These are phyloP conservation scores for Antennarius maculatus DNA, from an alignment of 2,797 vertebrate species.

Conservation along the genomic window DNA sequence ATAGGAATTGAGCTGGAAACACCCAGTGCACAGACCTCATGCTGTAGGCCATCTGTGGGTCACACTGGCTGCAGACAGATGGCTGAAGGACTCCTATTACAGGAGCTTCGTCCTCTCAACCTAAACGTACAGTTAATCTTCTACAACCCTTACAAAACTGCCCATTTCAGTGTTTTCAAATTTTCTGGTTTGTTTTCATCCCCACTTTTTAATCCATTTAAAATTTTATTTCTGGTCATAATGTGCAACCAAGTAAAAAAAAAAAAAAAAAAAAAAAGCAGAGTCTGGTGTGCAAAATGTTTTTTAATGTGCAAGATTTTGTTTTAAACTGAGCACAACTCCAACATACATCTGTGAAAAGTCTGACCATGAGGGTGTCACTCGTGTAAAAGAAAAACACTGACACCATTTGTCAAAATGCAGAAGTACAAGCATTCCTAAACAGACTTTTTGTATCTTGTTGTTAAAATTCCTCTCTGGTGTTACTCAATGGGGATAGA, in stretches of 20 bases:
- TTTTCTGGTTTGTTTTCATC: too few relatives aligned
- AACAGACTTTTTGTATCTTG: not conserved
- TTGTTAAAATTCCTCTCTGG: slow-evolving; percentile 16
- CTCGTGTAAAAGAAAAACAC: slow-evolving; percentile 62
- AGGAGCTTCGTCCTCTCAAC: slow-evolving; percentile 56
- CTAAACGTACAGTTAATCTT: slow-evolving; percentile 63
- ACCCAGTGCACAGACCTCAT: slow-evolving; percentile 54
- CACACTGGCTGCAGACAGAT: slow-evolving; percentile 69
- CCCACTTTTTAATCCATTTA: not conserved
- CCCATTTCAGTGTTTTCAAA: not conserved
- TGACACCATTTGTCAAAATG: slow-evolving; percentile 72
- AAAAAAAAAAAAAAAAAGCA: too few relatives aligned
- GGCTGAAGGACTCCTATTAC: slow-evolving; percentile 71
- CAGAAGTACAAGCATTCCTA: slow-evolving; percentile 59
- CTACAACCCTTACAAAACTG: slow-evolving; percentile 5
- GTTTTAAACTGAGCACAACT: not conserved
- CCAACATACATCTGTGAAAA: not conserved
- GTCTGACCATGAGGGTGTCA: slow-evolving; percentile 7
- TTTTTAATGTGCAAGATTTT: not conserved
- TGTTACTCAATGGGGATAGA: slow-evolving; percentile 20
- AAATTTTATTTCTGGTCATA: not conserved
- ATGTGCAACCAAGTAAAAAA: not conserved
- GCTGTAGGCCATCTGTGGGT: slow-evolving; percentile 73
- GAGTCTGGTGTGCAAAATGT: not conserved
- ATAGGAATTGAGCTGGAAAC: slow-evolving; percentile 57